These are phyloP conservation scores for Atethmia centrago DNA, from an alignment of 2,888 invertebrate species.

Conservation along the genomic window DNA sequence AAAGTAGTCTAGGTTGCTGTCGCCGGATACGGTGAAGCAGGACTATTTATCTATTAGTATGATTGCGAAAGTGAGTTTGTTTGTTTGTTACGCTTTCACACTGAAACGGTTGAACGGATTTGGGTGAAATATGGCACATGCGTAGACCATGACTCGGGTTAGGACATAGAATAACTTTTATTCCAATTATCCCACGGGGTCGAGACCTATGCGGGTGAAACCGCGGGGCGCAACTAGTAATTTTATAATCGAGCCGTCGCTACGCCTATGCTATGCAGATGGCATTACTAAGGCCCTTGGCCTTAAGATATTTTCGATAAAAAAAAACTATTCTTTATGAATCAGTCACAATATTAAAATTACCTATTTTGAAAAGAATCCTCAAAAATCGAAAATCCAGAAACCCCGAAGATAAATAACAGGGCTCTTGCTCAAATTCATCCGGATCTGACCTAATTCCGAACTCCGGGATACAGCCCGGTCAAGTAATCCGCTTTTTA, in stretches of 20 bases:
- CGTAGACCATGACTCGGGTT: no score
- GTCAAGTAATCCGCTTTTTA: constrained; percentile 37
- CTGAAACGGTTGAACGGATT: no score
- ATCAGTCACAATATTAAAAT: not conserved
- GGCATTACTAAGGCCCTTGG: not conserved
- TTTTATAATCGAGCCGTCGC: not conserved
- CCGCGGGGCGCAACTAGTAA: not conserved
- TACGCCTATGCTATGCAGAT: not conserved
- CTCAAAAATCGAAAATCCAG: not conserved
- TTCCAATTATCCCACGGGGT: no score
- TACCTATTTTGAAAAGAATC: no score
- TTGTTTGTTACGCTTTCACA: no score
- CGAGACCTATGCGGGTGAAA: no score
- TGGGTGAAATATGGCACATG: no score
- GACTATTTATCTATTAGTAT: no score
- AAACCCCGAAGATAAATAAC: not conserved
- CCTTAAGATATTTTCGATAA: not conserved
- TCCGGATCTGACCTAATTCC: constrained; percentile 50
- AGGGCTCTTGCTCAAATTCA: not conserved
- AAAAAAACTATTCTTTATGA: not conserved
- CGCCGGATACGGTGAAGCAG: no score
- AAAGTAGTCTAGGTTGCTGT: no score
- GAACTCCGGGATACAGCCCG: constrained; percentile 18
- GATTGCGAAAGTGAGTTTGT: no score
- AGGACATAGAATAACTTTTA: no score